These are phyloP conservation scores for Lepidurus arcticus DNA, from an alignment of 1,140 invertebrate genomes.

Conservation along the genomic window DNA sequence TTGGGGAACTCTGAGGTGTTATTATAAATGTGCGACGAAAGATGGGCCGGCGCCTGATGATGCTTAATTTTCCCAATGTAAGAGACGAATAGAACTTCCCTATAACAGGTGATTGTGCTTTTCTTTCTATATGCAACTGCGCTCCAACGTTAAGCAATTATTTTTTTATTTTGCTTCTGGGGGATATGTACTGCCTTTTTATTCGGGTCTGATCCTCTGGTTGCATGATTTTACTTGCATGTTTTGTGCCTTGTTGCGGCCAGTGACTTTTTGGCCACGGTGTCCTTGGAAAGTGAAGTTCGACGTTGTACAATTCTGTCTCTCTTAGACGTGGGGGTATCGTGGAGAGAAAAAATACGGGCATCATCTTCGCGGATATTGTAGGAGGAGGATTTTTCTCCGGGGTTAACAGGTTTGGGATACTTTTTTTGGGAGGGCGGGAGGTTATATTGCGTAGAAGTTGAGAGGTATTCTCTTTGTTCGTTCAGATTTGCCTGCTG, in stretches of 20 bases:
- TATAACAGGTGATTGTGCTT: too few species aligned
- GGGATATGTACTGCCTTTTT: not conserved
- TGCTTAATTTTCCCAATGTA: too few species aligned
- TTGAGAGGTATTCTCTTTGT: not conserved
- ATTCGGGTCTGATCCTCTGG: not conserved
- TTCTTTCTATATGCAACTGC: too few species aligned
- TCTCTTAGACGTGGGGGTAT: not conserved
- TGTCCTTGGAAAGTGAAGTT: slow-evolving; percentile 19
- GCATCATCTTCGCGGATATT: not conserved
- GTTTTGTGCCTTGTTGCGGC: not conserved
- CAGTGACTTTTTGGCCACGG: not conserved
- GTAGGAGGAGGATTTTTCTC: not conserved
- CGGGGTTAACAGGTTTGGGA: not conserved
- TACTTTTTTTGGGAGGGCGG: not conserved
- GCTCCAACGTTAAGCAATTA: too few species aligned
- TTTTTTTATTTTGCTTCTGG: not conserved
- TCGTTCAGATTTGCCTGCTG: not conserved
- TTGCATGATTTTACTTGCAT: not conserved
- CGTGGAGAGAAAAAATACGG: not conserved
- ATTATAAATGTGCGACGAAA: not conserved
- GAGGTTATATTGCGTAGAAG: not conserved
- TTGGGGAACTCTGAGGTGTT: not conserved
- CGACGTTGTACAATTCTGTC: not conserved
- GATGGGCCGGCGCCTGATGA: not conserved
- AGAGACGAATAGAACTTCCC: too few species aligned